Evolutionary conservation across 1,140 invertebrate species (phyloP).

Genomic region (Tetramorium alpestre): DNA sequence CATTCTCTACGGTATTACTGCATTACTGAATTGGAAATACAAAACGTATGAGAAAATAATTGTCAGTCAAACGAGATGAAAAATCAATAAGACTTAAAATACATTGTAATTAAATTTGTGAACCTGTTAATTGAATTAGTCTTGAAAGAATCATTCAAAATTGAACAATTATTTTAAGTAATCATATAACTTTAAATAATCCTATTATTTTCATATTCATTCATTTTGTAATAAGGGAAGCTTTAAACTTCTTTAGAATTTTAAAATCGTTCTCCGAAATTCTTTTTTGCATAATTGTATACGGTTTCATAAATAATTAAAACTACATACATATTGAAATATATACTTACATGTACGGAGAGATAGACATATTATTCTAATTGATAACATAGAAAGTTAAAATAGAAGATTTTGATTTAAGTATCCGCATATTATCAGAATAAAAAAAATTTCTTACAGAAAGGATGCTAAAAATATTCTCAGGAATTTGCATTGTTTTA

Average conservation of each 20-base stretch:
- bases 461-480: constrained; percentile 4
- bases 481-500: constrained; percentile 20
- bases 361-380: not conserved
- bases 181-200: not conserved
- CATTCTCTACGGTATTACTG: constrained; percentile 1
- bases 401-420: not conserved
- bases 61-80: not conserved
- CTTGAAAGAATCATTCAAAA: not conserved
- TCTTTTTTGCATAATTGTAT: not conserved
- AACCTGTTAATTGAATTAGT: not conserved
- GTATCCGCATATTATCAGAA: not conserved
- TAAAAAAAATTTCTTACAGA: not conserved
- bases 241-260: not conserved
- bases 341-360: not conserved
- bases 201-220: not conserved
- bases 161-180: not conserved
- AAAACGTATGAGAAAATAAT: not conserved
- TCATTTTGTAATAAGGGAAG: not conserved
- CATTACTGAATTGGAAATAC: constrained; percentile 5
- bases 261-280: not conserved
- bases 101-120: not conserved
- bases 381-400: not conserved
- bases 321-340: not conserved
- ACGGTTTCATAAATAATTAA: not conserved
- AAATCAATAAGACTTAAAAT: not conserved